A percentile compares a stretch with the other conserved stretches of the same genome.
Conservation (phyloP, 2,888 invertebrate genomes). For the Lasius platythorax region DNA sequence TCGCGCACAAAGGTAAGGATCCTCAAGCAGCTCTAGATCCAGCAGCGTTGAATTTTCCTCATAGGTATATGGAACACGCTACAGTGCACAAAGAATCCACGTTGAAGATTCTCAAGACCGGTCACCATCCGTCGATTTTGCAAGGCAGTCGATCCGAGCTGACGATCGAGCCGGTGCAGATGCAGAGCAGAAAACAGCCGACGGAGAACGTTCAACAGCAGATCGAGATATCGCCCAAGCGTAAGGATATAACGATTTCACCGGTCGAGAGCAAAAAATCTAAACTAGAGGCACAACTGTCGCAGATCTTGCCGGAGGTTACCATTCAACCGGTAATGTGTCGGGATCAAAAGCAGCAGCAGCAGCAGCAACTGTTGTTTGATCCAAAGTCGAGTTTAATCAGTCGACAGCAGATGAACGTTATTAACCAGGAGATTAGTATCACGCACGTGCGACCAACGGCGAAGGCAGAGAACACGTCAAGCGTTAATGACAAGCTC, state of each 20-base stretch:
- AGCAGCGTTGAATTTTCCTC: slow-evolving; percentile 53
- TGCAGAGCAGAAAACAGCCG: slow-evolving; percentile 62
- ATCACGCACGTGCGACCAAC: slow-evolving; percentile 81
- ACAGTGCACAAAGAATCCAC: slow-evolving; percentile 64
- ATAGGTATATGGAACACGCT: slow-evolving; percentile 68
- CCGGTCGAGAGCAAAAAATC: slow-evolving; percentile 82
- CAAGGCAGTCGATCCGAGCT: slow-evolving; percentile 78
- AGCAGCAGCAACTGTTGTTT: slow-evolving; percentile 74
- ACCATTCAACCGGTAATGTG: slow-evolving; percentile 83
- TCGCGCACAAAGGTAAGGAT: slow-evolving; percentile 65
- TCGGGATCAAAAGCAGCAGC: slow-evolving; percentile 73
- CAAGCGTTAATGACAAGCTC: slow-evolving; percentile 78
- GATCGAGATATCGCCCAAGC: slow-evolving; percentile 76
- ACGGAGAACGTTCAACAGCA: slow-evolving; percentile 66
- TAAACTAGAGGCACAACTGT: slow-evolving; percentile 80
- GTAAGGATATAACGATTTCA: slow-evolving; percentile 81
- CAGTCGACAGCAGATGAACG: slow-evolving; percentile 81
- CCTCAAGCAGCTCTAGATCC: slow-evolving; percentile 62
- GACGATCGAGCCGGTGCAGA: slow-evolving; percentile 80
- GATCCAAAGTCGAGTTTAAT: slow-evolving; percentile 76
- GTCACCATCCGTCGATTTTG: slow-evolving; percentile 68
- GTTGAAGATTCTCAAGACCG: slow-evolving; percentile 69
- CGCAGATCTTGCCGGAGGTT: slow-evolving; percentile 83
- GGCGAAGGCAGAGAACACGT: slow-evolving; percentile 72
- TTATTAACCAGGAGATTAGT: slow-evolving; percentile 83